Conservation (phyloP, 2,113 vertebrate species). For the Gnathonemus echidnorhynchus region DNA sequence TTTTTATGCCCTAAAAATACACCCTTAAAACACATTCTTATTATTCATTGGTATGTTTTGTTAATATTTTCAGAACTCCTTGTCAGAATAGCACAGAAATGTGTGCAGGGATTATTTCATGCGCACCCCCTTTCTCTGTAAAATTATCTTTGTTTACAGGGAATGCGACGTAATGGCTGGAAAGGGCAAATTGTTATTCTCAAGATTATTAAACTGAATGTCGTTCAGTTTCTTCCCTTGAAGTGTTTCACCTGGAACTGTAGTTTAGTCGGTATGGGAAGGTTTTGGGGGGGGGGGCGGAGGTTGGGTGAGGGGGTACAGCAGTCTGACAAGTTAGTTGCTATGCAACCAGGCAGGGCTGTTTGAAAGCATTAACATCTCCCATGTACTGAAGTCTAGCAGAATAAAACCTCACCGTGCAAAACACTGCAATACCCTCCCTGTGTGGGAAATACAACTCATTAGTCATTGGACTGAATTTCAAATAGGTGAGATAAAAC, state of each 20-base stretch:
- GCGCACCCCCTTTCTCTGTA: neutral
- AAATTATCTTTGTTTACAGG: neutral
- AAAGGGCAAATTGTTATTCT: conserved; percentile 17
- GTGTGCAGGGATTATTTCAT: neutral
- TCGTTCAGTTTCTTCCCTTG: conserved; percentile 8
- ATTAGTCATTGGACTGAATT: conserved; percentile 19
- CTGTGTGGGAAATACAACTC: neutral
- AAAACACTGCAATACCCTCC: conserved; percentile 11
- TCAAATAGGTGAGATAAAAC: conserved; percentile 8
- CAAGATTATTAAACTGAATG: conserved; percentile 12
- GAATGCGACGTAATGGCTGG: neutral
- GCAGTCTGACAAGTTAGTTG: conserved; percentile 58
- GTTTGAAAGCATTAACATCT: conserved; percentile 59
- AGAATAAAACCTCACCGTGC: conserved; percentile 39
- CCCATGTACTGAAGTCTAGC: conserved; percentile 38
- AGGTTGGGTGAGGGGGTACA: conserved; percentile 13
- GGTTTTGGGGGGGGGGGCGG: conserved; percentile 9
- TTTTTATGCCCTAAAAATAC: neutral
- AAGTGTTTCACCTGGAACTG: conserved; percentile 7
- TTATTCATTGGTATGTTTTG: neutral
- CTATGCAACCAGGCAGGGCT: conserved; percentile 66
- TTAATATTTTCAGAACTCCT: neutral
- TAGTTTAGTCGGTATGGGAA: conserved; percentile 33
- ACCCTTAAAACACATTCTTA: neutral
- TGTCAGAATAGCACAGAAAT: neutral